Conservation (phyloP, 2,888 invertebrate species). For the Disparrhopalites patrizii region DNA sequence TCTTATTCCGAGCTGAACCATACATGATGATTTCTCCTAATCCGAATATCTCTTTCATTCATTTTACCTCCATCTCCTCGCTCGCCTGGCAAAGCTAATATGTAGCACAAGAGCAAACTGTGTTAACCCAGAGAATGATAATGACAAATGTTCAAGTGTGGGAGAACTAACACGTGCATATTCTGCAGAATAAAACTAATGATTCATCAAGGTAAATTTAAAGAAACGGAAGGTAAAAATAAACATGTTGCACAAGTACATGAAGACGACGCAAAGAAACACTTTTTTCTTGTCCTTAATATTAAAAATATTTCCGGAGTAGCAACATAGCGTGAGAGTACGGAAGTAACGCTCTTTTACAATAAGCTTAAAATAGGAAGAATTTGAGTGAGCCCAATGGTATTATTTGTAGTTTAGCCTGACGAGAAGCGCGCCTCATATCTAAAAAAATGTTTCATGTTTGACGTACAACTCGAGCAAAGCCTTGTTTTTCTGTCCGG, state of each 20-base stretch:
- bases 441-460: too few species aligned
- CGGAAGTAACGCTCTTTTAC: too few species aligned
- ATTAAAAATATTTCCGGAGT: not conserved
- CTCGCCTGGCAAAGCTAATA: slow-evolving; percentile 1
- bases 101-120: slow-evolving; percentile 2
- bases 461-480: too few species aligned
- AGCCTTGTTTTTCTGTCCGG: too few species aligned
- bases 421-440: too few species aligned
- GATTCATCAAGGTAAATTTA: not conserved
- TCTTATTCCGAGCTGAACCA: not conserved
- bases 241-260: not conserved
- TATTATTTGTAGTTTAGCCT: too few species aligned
- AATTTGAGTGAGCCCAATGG: too few species aligned
- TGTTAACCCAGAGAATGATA: not conserved
- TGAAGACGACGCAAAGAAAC: not conserved
- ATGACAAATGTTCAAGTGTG: not conserved
- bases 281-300: not conserved
- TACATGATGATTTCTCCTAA: not conserved
- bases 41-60: not conserved
- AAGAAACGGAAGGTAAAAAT: not conserved
- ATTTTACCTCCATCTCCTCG: not conserved
- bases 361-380: too few species aligned
- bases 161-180: not conserved
- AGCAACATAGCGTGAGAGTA: too few species aligned
- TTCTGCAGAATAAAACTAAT: not conserved